phyloP scores from a whole-genome alignment of 2,797 vertebrate genomes.

The Glossophaga mutica region DNA sequence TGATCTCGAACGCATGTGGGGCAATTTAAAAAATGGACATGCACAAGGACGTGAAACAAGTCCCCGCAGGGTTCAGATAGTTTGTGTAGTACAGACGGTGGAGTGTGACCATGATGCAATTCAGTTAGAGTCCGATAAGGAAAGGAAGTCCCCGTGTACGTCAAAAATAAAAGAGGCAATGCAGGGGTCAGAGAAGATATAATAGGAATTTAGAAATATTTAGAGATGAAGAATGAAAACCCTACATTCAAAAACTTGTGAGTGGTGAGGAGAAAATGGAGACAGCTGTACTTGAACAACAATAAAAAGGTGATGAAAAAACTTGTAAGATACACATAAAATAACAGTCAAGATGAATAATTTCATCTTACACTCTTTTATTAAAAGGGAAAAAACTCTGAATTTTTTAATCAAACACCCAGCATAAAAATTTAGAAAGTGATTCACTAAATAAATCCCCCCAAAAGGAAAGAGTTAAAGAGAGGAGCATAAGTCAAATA shows the following conservation, averaged over 20 bases:
- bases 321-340: conserved; percentile 26
- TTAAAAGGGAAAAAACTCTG: not conserved
- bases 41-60: not conserved
- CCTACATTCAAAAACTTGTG: not conserved
- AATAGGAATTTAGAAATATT: not conserved
- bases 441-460: not conserved
- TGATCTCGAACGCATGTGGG: not conserved
- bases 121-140: not conserved
- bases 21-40: not conserved
- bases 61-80: not conserved
- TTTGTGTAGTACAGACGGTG: too few species aligned
- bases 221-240: not conserved
- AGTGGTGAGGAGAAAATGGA: too few species aligned
- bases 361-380: not conserved
- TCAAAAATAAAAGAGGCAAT: not conserved
- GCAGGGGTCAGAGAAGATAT: not conserved
- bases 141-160: accelerated
- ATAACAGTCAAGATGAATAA: not conserved
- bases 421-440: not conserved
- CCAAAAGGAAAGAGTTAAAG: not conserved
- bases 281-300: too few species aligned
- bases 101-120: not conserved
- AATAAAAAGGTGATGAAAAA: not conserved
- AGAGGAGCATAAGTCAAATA: not conserved
- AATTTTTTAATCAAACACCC: not conserved